phyloP scores from a whole-genome alignment of 2,888 invertebrate species.

The Ichneumon xanthorius region DNA sequence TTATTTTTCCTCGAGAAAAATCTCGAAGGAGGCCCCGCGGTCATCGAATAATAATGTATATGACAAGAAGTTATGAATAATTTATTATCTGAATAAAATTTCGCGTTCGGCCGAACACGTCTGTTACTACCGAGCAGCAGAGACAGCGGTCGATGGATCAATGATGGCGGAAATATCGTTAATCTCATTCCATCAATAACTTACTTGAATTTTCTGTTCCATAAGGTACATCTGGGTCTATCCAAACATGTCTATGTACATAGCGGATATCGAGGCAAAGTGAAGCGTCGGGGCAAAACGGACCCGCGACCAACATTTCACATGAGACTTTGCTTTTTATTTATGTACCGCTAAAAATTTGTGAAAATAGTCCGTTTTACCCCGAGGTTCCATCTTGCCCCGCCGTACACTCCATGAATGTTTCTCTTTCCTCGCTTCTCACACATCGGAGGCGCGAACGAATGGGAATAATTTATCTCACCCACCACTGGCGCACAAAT shows the following conservation, averaged over 20 bases:
- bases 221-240: not conserved
- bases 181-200: not conserved
- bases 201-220: not conserved
- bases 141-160: not conserved
- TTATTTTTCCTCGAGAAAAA: not conserved
- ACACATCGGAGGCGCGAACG: constrained; percentile 9
- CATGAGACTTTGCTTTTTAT: no score
- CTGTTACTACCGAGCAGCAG: not conserved
- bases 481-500: constrained; percentile 2
- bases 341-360: no score
- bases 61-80: not conserved
- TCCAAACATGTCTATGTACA: not conserved
- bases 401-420: not conserved
- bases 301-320: no score
- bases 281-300: no score
- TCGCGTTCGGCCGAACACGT: not conserved
- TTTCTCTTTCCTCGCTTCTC: not conserved
- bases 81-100: not conserved
- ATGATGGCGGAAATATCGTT: not conserved
- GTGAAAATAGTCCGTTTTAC: no score
- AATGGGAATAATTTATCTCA: constrained; percentile 59
- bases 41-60: not conserved
- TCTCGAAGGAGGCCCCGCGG: not conserved
- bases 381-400: not conserved
- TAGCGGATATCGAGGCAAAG: no score